A percentile compares a stretch with the other conserved stretches of the same genome.
Evolutionary conservation across 2,113 vertebrate genomes (phyloP).

Genomic region (Gymnocephalus cernua): DNA sequence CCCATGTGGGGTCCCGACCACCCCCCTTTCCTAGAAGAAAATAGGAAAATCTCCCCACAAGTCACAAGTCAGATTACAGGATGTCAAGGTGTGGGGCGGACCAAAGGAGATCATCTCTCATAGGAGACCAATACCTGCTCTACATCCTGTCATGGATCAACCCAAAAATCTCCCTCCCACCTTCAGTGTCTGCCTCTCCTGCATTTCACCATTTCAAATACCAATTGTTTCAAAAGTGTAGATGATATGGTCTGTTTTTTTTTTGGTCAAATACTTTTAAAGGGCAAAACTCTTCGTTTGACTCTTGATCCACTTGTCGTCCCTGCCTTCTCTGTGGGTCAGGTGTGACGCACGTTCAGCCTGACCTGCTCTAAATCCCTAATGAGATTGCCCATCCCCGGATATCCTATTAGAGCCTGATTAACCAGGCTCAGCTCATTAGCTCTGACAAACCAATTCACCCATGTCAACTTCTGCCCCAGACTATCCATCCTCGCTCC

Average conservation of each 20-base stretch:
- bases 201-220: not conserved
- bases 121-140: conserved; percentile 7
- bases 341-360: conserved; percentile 78
- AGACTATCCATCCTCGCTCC: not conserved
- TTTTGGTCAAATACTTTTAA: no score
- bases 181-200: not conserved
- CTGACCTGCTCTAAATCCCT: conserved; percentile 81
- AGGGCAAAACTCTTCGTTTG: not conserved
- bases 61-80: conserved; percentile 33
- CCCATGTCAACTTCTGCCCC: conserved; percentile 41
- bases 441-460: conserved; percentile 78
- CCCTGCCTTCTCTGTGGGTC: conserved; percentile 46
- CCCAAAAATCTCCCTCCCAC: not conserved
- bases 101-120: conserved; percentile 25
- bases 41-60: not conserved
- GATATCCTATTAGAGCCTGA: conserved; percentile 83
- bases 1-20: not conserved
- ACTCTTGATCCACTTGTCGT: conserved; percentile 55
- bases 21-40: not conserved
- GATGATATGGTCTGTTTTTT: no score
- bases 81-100: not conserved
- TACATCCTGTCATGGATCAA: not conserved
- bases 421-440: conserved; percentile 84
- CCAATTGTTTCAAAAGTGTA: not conserved
- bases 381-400: conserved; percentile 81